These are phyloP conservation scores for Bucorvus abyssinicus DNA, from an alignment of 2,797 vertebrate species.

Conservation along the genomic window DNA sequence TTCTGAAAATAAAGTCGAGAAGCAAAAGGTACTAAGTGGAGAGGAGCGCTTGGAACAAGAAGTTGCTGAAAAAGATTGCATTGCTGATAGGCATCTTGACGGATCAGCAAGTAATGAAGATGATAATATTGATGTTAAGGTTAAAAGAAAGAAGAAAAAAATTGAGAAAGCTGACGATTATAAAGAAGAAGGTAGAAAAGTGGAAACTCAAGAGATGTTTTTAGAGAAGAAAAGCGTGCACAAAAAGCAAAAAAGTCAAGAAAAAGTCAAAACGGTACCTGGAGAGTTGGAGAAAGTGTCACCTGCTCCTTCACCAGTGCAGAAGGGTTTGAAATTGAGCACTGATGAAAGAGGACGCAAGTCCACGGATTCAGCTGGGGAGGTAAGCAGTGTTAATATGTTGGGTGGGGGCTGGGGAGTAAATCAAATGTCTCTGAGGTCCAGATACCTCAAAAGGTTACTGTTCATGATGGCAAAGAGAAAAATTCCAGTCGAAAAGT, in stretches of 20 bases:
- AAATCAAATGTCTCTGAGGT: not conserved
- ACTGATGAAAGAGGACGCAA: constrained; percentile 70
- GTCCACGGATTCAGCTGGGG: constrained; percentile 74
- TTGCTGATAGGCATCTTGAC: constrained; percentile 37
- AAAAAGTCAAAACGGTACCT: constrained; percentile 38
- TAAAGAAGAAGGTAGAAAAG: constrained; percentile 56
- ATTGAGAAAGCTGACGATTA: constrained; percentile 72
- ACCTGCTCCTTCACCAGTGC: not conserved
- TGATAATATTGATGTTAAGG: constrained; percentile 66
- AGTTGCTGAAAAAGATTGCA: not conserved
- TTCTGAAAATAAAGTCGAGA: constrained; percentile 60
- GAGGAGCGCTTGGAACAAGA: constrained; percentile 52
- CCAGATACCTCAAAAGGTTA: not conserved
- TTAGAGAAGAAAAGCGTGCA: constrained; percentile 62
- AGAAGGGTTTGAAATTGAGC: constrained; percentile 61
- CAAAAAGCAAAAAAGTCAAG: constrained; percentile 74
- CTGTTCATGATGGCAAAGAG: not conserved
- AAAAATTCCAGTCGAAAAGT: not conserved
- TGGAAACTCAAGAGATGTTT: constrained; percentile 21
- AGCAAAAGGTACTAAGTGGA: not conserved
- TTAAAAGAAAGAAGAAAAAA: constrained; percentile 85
- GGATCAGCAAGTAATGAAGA: constrained; percentile 67
- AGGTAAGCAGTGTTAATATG: constrained; percentile 70
- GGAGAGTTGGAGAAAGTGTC: constrained; percentile 57
- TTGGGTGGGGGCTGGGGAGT: constrained; percentile 25